phyloP scores from a whole-genome alignment of 2,113 vertebrate species.

The Nanorana parkeri region DNA sequence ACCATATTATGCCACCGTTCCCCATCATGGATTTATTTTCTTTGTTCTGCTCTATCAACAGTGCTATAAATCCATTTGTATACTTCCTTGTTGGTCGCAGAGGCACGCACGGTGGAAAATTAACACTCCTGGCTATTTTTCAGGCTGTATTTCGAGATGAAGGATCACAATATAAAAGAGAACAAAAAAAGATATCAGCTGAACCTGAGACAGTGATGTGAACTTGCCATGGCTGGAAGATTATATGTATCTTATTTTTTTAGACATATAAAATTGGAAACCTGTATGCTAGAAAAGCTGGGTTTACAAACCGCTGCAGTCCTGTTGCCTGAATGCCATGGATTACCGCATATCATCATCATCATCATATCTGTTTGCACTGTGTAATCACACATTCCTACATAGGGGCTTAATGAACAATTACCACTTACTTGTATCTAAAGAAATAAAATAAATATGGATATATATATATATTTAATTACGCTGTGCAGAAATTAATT shows the following conservation, averaged over 20 bases:
- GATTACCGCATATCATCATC: no score
- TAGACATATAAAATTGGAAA: not conserved
- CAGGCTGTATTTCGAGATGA: conserved; percentile 47
- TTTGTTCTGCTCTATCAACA: conserved; percentile 62
- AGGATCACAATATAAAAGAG: not conserved
- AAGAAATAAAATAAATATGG: no score
- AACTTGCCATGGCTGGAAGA: not conserved
- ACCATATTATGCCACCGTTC: conserved; percentile 26
- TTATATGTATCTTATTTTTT: not conserved
- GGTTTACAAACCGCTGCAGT: no score
- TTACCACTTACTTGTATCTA: no score
- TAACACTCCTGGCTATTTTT: conserved; percentile 6
- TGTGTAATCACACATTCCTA: no score
- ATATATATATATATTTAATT: no score
- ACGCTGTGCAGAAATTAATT: no score
- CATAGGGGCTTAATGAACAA: no score
- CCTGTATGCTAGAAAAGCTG: no score
- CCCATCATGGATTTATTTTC: conserved; percentile 40
- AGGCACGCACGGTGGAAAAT: not conserved
- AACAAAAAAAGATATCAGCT: not conserved
- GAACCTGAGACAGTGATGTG: not conserved
- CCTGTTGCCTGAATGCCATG: no score
- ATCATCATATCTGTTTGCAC: no score
- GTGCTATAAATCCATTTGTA: conserved; percentile 57
- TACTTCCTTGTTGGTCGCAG: conserved; percentile 60